phyloP scores from a whole-genome alignment of 2,888 invertebrate species.

The Slavum lentiscoides region DNA sequence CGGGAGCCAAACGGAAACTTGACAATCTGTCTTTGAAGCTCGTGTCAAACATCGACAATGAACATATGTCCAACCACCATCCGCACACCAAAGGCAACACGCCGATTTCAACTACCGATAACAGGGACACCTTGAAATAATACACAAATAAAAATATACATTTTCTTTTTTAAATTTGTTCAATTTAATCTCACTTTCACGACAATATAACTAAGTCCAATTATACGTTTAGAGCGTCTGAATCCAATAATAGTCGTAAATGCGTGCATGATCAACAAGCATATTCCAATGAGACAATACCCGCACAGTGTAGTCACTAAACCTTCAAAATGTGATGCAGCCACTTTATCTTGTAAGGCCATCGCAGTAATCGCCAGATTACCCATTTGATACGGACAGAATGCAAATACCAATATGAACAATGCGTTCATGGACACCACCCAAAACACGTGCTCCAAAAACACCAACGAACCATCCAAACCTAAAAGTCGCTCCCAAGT shows the following conservation, averaged over 20 bases:
- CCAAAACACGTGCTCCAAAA: slow-evolving; percentile 99
- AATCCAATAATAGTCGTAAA: slow-evolving; percentile 80
- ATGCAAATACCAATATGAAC: slow-evolving; percentile 96
- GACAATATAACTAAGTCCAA: slow-evolving; percentile 90
- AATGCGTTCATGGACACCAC: slow-evolving; percentile 95
- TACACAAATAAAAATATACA: slow-evolving; percentile 56
- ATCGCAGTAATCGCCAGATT: slow-evolving; percentile 76
- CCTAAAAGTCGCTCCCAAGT: slow-evolving; percentile 93
- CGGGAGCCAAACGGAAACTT: slow-evolving; percentile 80
- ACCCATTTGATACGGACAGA: slow-evolving; percentile 94
- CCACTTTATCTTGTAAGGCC: slow-evolving; percentile 69
- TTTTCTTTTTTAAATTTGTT: background rate
- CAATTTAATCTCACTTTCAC: slow-evolving; percentile 63
- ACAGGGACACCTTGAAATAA: slow-evolving; percentile 76
- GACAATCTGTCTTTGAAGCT: slow-evolving; percentile 84
- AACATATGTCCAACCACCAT: slow-evolving; percentile 99
- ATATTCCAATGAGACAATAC: slow-evolving; percentile 84
- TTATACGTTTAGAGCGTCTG: slow-evolving; percentile 76
- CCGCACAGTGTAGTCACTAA: slow-evolving; percentile 89
- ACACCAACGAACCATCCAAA: slow-evolving; percentile 62
- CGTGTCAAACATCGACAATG: slow-evolving; percentile 87
- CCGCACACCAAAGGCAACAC: slow-evolving; percentile 95
- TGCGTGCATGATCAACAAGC: slow-evolving; percentile 80
- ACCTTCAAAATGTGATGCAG: slow-evolving; percentile 87
- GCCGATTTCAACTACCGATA: slow-evolving; percentile 96